phyloP scores from a whole-genome alignment of 1,140 invertebrate species.

The Microplitis mediator region DNA sequence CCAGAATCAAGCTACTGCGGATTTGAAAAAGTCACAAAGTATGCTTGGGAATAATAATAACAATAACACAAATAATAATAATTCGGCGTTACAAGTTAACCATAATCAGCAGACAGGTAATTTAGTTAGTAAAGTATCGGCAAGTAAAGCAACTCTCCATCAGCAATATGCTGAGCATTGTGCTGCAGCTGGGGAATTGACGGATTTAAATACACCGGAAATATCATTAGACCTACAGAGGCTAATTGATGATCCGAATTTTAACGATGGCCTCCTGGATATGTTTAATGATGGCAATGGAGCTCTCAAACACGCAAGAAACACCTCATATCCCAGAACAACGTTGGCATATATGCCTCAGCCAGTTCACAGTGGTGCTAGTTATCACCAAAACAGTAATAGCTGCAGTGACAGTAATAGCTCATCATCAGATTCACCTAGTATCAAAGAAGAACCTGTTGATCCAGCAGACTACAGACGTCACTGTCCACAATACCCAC shows the following conservation, averaged over 20 bases:
- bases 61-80: slow-evolving; percentile 49
- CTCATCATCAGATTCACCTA: slow-evolving; percentile 68
- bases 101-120: slow-evolving; percentile 53
- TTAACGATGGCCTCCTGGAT: slow-evolving; percentile 81
- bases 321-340: slow-evolving; percentile 65
- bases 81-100: slow-evolving; percentile 54
- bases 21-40: slow-evolving; percentile 53
- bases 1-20: slow-evolving; percentile 47
- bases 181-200: slow-evolving; percentile 70
- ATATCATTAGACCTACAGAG: slow-evolving; percentile 87
- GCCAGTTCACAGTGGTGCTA: slow-evolving; percentile 82
- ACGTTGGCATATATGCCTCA: slow-evolving; percentile 88
- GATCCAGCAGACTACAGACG: slow-evolving; percentile 76
- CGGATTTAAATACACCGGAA: slow-evolving; percentile 86
- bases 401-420: slow-evolving; percentile 64
- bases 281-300: slow-evolving; percentile 69
- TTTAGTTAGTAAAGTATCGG: slow-evolving; percentile 59
- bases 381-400: slow-evolving; percentile 67
- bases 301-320: slow-evolving; percentile 56
- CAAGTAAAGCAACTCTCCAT: slow-evolving; percentile 61
- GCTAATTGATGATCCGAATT: slow-evolving; percentile 86
- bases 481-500: slow-evolving; percentile 61
- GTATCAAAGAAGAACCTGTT: slow-evolving; percentile 82
- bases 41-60: slow-evolving; percentile 46
- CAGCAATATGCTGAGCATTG: slow-evolving; percentile 71